A percentile compares a stretch with the other conserved stretches of the same genome.
phyloP scores from a whole-genome alignment of 2,113 vertebrate genomes.

The Notiomystis cincta region DNA sequence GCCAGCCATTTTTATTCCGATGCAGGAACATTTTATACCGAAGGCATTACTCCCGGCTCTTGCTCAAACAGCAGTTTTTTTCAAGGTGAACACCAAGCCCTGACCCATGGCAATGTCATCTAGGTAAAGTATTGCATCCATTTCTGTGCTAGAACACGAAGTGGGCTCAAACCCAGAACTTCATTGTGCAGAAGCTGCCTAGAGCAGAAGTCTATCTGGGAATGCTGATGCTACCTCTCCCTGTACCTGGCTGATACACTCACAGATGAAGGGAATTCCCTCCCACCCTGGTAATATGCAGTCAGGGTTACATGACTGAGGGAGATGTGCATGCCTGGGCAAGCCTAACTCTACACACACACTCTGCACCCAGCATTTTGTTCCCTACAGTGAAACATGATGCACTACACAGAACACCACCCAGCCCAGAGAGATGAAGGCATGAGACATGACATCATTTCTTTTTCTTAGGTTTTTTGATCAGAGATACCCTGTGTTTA shows the following conservation, averaged over 20 bases:
- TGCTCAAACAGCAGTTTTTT: neutral
- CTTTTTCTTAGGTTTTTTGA: neutral
- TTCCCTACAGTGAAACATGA: rapidly evolving
- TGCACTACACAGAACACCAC: neutral
- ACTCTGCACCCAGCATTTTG: neutral
- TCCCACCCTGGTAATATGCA: neutral
- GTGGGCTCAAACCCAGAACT: neutral
- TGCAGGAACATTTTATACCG: neutral
- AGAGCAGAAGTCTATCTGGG: neutral
- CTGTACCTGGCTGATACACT: neutral
- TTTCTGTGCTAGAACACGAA: neutral
- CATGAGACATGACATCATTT: neutral
- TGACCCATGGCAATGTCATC: neutral
- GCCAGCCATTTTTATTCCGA: slow-evolving; percentile 22
- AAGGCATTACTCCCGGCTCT: neutral
- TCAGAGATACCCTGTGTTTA: no score
- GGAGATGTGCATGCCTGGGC: neutral
- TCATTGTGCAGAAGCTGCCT: neutral
- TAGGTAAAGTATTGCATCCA: neutral
- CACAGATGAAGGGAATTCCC: neutral
- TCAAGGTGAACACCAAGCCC: neutral
- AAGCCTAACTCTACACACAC: neutral
- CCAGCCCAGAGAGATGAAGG: neutral
- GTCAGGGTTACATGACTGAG: neutral
- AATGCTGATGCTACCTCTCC: neutral